Percentiles rank a stretch among this genome's conserved stretches.
phyloP scores from a whole-genome alignment of 2,113 vertebrate species.

The Phylloscopus whistleri region DNA sequence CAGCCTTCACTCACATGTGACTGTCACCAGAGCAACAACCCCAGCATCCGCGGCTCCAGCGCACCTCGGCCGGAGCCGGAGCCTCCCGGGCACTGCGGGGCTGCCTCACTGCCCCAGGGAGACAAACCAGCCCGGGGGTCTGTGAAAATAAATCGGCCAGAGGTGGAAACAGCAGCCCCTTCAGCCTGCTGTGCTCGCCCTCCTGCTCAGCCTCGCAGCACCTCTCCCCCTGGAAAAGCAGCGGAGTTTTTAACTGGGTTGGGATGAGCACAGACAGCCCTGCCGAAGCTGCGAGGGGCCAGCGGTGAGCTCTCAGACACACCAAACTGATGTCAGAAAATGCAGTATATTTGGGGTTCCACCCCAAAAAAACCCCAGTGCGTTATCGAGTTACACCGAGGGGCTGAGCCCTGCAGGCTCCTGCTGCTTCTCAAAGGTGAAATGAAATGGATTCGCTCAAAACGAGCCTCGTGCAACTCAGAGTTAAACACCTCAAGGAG shows the following conservation, averaged over 20 bases:
- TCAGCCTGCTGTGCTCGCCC: background rate
- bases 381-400: fast-evolving
- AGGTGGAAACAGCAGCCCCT: background rate
- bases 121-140: background rate
- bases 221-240: background rate
- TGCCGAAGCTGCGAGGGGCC: background rate
- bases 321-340: background rate
- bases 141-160: background rate
- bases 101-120: background rate
- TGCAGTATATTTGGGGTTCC: background rate
- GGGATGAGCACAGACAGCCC: background rate
- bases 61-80: background rate
- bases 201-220: background rate
- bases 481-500: background rate
- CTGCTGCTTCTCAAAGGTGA: background rate
- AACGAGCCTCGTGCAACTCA: background rate
- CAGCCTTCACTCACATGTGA: background rate
- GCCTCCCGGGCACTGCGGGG: too few relatives aligned
- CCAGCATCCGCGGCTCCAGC: background rate
- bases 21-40: conserved; percentile 18
- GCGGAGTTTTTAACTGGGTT: background rate
- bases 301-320: background rate
- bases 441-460: background rate
- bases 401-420: background rate
- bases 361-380: too few relatives aligned